These are phyloP conservation scores for Notarius quadriscutis DNA, from an alignment of 2,113 vertebrate species.

Conservation along the genomic window DNA sequence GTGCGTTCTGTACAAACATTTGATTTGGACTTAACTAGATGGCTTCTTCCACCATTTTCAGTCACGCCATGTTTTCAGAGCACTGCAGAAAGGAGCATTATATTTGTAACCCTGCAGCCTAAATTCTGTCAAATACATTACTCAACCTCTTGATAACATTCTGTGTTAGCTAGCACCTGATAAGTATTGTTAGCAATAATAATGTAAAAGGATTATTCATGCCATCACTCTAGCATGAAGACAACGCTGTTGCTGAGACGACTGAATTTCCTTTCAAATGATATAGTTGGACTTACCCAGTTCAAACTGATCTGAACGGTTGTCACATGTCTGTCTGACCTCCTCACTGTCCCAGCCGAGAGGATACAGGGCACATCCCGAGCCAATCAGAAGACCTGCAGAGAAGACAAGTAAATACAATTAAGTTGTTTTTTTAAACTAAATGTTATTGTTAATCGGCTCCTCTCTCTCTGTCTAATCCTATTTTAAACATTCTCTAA, in stretches of 20 bases:
- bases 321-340: conserved; percentile 91
- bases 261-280: conserved; percentile 7
- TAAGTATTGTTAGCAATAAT: not conserved
- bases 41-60: not conserved
- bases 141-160: not conserved
- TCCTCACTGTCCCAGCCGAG: conserved; percentile 98
- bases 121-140: not conserved
- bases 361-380: conserved; percentile 94
- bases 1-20: not conserved
- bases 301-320: conserved; percentile 90
- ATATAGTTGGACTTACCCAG: conserved; percentile 77
- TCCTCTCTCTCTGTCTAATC: not conserved
- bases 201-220: not conserved
- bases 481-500: not conserved
- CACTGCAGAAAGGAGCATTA: not conserved
- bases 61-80: not conserved
- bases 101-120: not conserved
- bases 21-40: not conserved
- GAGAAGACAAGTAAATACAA: conserved; percentile 29
- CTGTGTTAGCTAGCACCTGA: not conserved
- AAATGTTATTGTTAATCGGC: not conserved
- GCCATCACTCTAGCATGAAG: not conserved
- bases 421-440: not conserved
- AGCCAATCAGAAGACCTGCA: conserved; percentile 89
- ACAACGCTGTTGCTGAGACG: not conserved